Conservation (phyloP, 2,113 vertebrate genomes). For the Coreoperca whiteheadi region DNA sequence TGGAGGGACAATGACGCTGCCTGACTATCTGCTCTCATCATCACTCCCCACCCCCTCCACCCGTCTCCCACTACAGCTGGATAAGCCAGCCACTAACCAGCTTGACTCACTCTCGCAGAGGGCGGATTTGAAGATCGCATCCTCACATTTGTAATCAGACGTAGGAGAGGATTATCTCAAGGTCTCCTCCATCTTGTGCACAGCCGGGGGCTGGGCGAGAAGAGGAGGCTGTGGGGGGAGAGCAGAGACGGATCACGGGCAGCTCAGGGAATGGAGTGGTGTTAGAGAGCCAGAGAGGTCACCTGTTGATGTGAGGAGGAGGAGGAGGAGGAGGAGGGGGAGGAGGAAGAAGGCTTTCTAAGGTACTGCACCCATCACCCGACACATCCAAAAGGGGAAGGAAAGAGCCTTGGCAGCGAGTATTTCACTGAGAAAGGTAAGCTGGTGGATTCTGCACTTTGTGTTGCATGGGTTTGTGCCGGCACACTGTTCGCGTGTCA, state of each 20-base stretch:
- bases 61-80: slow-evolving; percentile 51
- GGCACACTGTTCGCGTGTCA: neutral
- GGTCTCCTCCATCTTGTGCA: slow-evolving; percentile 75
- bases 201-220: slow-evolving; percentile 31
- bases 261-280: slow-evolving; percentile 25
- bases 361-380: slow-evolving; percentile 32
- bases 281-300: slow-evolving; percentile 54
- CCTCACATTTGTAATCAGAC: slow-evolving; percentile 80
- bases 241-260: slow-evolving; percentile 19
- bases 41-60: slow-evolving; percentile 52
- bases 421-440: slow-evolving; percentile 53
- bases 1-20: slow-evolving; percentile 46
- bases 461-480: neutral
- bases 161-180: slow-evolving; percentile 77
- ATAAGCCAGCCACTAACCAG: slow-evolving; percentile 52
- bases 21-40: slow-evolving; percentile 58
- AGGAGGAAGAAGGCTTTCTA: slow-evolving; percentile 46
- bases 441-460: neutral
- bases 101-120: slow-evolving; percentile 24
- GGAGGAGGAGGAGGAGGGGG: slow-evolving; percentile 43
- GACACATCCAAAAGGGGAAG: neutral
- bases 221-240: slow-evolving; percentile 34
- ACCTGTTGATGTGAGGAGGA: slow-evolving; percentile 76
- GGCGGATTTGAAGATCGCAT: slow-evolving; percentile 79
- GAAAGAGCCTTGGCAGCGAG: slow-evolving; percentile 9